Percentiles rank a stretch among this genome's conserved stretches.
Evolutionary conservation across 1,140 invertebrate genomes (phyloP).

Genomic region (Hyles vespertilio): DNA sequence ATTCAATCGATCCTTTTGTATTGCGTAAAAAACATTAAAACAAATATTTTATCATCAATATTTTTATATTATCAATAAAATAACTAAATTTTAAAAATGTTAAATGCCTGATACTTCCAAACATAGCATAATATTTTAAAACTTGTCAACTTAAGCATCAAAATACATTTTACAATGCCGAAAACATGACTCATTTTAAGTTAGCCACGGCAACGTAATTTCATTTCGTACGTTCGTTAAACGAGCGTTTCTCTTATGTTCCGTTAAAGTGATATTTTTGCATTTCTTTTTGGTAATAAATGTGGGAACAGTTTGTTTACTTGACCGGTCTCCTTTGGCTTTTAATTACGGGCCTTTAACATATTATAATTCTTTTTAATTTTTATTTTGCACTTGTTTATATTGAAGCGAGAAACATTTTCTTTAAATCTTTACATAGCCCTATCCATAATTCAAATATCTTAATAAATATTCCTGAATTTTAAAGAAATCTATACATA

Average conservation of each 20-base stretch:
- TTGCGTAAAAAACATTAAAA: no score
- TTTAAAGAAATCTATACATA: no score
- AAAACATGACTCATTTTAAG: not conserved
- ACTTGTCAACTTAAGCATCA: no score
- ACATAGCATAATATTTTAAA: no score
- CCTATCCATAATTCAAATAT: no score
- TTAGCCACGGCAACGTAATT: slow-evolving; percentile 20
- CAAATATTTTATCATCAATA: not conserved
- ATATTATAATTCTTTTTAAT: not conserved
- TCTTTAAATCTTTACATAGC: no score
- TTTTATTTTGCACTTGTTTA: not conserved
- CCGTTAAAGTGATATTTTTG: slow-evolving; percentile 25
- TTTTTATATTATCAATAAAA: no score
- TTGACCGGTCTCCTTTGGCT: slow-evolving; percentile 5
- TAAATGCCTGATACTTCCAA: no score
- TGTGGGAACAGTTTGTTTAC: not conserved
- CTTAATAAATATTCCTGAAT: no score
- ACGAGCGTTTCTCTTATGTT: slow-evolving; percentile 13
- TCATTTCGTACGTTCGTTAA: slow-evolving; percentile 20
- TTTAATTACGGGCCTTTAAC: not conserved
- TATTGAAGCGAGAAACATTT: no score
- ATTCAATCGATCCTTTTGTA: not conserved
- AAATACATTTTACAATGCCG: not conserved
- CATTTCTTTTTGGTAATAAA: slow-evolving; percentile 21
- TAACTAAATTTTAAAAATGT: no score